Base-by-base conservation (phyloP, 2,797 vertebrate genomes). In the Merluccius polli region DNA sequence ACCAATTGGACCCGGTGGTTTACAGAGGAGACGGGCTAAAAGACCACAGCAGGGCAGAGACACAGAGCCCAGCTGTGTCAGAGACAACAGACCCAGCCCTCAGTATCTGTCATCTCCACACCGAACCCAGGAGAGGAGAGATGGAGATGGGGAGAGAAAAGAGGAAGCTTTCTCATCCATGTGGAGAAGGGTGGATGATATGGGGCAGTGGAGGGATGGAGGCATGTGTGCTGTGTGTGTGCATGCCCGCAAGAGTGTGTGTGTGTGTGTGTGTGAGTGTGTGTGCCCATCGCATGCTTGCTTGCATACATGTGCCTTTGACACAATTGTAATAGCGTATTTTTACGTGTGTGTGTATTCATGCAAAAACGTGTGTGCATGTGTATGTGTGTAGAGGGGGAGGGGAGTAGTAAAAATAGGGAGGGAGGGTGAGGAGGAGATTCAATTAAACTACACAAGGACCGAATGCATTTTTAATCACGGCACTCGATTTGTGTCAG, bases 391-490 rank as follows among this genome's bases (percentile, higher is more conserved):
- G 44, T 3, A 8, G 15, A 48, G 44, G 70, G 52, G 74, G 70
- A 2, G 16, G 59, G 24, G 70, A 73, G 63, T 21, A 21, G 21
- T 36, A 65, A 38, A 52, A 44, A 41, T 21, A 24, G 16, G 30
- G 77, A 59, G 32, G 77, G 27, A 31, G 75, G 79, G 63, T 69
- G 29, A 15, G 38, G 33, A 86, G 85, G 87, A 85, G 88, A 90
- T 89, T 89, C 87, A 92, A 92, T 92, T 90, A 90, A 86, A 87
- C 83, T 86, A 89, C 84, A 90, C 81, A 87, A 77, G 83, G 85
- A 87, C 18, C 71, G 76, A 87, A 92, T 91, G 87, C 88, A 91
- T 92, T 89, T 92, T 91, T 92, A 92, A 92, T 91, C 83, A 86
- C 11, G 41, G 31, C 29, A 76, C 87, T 83, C 84, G 79, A 76